phyloP scores from a whole-genome alignment of 2,888 invertebrate species.

The Phytoseiulus persimilis region DNA sequence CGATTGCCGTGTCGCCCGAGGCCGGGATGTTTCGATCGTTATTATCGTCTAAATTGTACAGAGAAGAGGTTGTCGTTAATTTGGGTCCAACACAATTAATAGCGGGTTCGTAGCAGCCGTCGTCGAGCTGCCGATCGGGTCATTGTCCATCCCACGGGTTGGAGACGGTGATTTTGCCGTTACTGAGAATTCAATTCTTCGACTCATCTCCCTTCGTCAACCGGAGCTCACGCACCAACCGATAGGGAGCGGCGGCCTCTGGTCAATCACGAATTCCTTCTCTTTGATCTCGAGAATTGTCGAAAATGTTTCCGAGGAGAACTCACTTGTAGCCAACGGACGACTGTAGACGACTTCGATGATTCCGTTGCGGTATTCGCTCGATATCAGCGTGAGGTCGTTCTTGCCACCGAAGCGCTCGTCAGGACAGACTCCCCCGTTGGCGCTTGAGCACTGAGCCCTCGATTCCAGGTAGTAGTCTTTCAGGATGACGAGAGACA shows the following conservation, averaged over 20 bases:
- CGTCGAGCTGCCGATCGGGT: not conserved
- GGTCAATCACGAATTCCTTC: no score
- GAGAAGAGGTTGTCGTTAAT: not conserved
- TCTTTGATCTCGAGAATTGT: no score
- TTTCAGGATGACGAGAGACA: conserved; percentile 62
- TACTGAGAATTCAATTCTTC: no score
- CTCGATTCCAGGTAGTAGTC: conserved; percentile 76
- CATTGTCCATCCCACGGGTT: not conserved
- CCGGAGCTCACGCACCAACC: no score
- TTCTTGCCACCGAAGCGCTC: conserved; percentile 68
- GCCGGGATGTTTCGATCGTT: conserved; percentile 43
- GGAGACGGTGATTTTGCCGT: no score
- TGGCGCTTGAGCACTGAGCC: conserved; percentile 64
- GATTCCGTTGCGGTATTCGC: conserved; percentile 67
- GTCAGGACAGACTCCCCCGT: conserved; percentile 76
- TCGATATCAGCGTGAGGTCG: conserved; percentile 66
- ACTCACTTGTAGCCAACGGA: conserved; percentile 54
- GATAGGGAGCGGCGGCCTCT: no score
- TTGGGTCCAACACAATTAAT: not conserved
- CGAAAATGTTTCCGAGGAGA: no score
- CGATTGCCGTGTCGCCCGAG: conserved; percentile 56
- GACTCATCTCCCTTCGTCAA: no score
- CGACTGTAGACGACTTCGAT: conserved; percentile 71
- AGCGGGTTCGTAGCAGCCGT: not conserved
- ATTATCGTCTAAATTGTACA: conserved; percentile 41